Evolutionary conservation across 2,113 vertebrate genomes (phyloP), one percentile per base, ranked within the genome.

Genomic region (Neodontobutis hainanensis): DNA sequence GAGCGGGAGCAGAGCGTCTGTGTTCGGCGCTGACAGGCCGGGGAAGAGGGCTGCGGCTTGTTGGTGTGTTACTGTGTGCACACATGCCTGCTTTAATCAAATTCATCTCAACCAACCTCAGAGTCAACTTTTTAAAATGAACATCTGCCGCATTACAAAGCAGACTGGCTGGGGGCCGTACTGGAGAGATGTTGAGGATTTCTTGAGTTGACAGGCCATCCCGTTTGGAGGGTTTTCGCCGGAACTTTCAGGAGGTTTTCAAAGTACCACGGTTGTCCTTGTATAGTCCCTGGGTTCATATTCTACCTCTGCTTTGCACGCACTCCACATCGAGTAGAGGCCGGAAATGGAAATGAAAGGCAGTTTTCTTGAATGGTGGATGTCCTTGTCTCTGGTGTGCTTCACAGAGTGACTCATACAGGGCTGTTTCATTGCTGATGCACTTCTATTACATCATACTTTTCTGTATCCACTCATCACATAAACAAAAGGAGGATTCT

Each of bases 71-170:
- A 8, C 3, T 58, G 62, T 69, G 50, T 75, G 56, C 42, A 40
- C 34, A 70, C 58, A 64, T 50, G 72, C 49, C 45, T 4, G 35
- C 44, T 53, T 65, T 16, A 66, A 71, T 79, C 47, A 76, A 64
- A 55, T 61, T 70, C 49, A 68, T 69, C 57, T 56, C 44, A 0
- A 53, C 64, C 65, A 35, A 44, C 68, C 64, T 62, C 19, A 34
- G 56, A 59, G 32, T 16, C 19, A 48, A n/a, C 65, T 53, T 40
- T n/a, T 42, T 57, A 59, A 76, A 73, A 55, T 71, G 65, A 82
- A 62, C 83, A 80, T 77, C 76, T 85, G 73, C 75, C 16, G 53
- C 27, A 58, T 60, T 68, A 60, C 27, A 12, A 65, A 71, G 44
- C 38, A 52, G 44, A 44, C 35, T 67, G 56, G 57, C 65, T 55